phyloP scores from a whole-genome alignment of 2,888 invertebrate species.

The Cactoblastis cactorum region DNA sequence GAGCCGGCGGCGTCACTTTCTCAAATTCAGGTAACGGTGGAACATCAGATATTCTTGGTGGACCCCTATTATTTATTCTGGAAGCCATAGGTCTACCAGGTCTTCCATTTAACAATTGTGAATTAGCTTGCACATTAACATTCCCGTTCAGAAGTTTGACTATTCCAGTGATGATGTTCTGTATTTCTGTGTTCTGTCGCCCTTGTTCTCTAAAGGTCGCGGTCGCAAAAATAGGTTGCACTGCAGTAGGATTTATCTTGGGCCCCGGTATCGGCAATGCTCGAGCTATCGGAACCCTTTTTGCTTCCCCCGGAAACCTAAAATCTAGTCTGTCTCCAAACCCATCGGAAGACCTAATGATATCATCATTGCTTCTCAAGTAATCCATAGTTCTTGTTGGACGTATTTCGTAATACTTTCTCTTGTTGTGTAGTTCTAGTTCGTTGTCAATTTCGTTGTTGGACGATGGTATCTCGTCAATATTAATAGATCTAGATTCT shows the following conservation, averaged over 20 bases:
- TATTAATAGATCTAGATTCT: slow-evolving; percentile 74
- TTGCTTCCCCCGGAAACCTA: slow-evolving; percentile 86
- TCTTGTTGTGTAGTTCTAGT: slow-evolving; percentile 68
- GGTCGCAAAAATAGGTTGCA: slow-evolving; percentile 77
- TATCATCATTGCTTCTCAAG: slow-evolving; percentile 54
- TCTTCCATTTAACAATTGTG: slow-evolving; percentile 79
- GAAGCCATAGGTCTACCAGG: slow-evolving; percentile 84
- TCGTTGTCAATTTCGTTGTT: slow-evolving; percentile 81
- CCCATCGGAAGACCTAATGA: slow-evolving; percentile 55
- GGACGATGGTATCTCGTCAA: slow-evolving; percentile 69
- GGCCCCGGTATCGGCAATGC: slow-evolving; percentile 84
- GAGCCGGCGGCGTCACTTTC: slow-evolving; percentile 67
- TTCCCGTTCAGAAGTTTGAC: slow-evolving; percentile 93
- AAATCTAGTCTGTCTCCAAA: slow-evolving; percentile 67
- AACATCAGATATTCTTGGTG: slow-evolving; percentile 89
- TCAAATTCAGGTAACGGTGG: slow-evolving; percentile 85
- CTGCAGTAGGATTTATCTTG: slow-evolving; percentile 78
- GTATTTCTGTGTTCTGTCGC: slow-evolving; percentile 83
- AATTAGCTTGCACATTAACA: slow-evolving; percentile 90
- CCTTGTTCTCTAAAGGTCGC: slow-evolving; percentile 66
- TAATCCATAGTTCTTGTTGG: slow-evolving; percentile 76
- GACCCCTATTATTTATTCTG: slow-evolving; percentile 93
- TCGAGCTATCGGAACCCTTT: slow-evolving; percentile 86
- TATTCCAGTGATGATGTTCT: slow-evolving; percentile 93
- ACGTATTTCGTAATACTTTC: slow-evolving; percentile 74